Evolutionary conservation across 92 coral and sea anemone genomes (phyloP).

Genomic region (Parazoanthus darwini): DNA sequence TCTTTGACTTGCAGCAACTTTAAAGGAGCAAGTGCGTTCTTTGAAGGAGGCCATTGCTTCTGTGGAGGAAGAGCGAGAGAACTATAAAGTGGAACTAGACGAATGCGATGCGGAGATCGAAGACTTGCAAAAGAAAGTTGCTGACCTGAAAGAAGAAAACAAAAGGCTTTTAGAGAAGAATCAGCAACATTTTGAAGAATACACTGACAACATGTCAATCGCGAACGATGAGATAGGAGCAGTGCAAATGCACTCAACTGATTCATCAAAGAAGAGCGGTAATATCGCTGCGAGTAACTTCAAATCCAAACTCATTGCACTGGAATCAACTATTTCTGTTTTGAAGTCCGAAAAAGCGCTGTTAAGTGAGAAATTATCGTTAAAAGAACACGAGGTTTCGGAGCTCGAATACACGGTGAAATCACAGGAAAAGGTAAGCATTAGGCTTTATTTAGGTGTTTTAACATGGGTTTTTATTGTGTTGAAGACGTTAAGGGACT

Average conservation of each 20-base stretch:
- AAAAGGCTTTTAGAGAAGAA: conserved; percentile 17
- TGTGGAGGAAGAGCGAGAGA: conserved; percentile 50
- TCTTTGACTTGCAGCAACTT: conserved; percentile 44
- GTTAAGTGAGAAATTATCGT: conserved; percentile 59
- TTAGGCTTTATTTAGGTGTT: too few relatives aligned
- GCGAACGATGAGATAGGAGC: neutral
- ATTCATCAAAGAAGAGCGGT: neutral
- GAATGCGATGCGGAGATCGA: conserved; percentile 62
- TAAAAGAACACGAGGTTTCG: conserved; percentile 47
- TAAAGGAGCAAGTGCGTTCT: conserved; percentile 40
- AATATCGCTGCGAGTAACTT: conserved; percentile 11
- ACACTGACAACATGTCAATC: neutral
- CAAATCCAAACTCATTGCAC: conserved; percentile 47
- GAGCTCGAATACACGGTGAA: conserved; percentile 59
- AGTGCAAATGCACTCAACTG: neutral
- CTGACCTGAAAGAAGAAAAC: conserved; percentile 57
- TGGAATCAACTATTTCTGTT: conserved; percentile 60
- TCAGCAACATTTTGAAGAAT: neutral
- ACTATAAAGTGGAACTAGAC: conserved; percentile 55
- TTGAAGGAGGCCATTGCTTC: conserved; percentile 41
- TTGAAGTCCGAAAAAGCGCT: conserved; percentile 68
- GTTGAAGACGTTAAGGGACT: too few relatives aligned
- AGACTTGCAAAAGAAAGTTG: conserved; percentile 66
- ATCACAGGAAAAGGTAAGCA: conserved; percentile 59
- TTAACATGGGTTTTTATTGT: too few relatives aligned